Evolutionary conservation across 2,113 vertebrate genomes (phyloP).

Genomic region (Nibea albiflora): DNA sequence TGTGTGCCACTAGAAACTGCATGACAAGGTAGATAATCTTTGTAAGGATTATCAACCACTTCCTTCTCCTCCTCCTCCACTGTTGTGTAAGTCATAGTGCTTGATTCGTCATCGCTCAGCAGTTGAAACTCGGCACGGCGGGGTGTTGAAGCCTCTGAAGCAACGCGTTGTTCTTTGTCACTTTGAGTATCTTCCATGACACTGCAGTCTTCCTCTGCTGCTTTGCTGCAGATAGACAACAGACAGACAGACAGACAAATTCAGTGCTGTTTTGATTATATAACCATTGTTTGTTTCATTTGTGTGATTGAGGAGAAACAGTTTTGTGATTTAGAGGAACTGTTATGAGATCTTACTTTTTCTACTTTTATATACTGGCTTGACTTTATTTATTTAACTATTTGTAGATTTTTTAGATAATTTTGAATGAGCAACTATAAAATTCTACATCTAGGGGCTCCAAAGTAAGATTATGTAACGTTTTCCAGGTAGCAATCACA

Average conservation of each 20-base stretch:
- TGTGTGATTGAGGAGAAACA: background rate
- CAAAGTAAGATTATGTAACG: background rate
- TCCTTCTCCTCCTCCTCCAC: slow-evolving; percentile 8
- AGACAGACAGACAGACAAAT: background rate
- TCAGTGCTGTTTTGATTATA: background rate
- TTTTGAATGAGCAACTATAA: too few species aligned
- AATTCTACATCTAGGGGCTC: background rate
- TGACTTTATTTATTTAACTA: background rate
- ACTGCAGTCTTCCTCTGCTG: slow-evolving; percentile 3
- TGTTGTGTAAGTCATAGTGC: background rate
- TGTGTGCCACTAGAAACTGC: background rate
- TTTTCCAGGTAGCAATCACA: background rate
- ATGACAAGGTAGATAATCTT: slow-evolving; percentile 1
- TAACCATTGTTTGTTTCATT: background rate
- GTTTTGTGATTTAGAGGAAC: background rate
- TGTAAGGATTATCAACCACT: slow-evolving; percentile 6
- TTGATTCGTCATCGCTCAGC: background rate
- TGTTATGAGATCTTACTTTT: too few species aligned
- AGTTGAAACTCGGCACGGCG: background rate
- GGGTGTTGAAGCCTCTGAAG: slow-evolving; percentile 10
- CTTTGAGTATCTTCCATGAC: background rate
- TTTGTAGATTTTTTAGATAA: background rate
- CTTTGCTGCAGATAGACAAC: slow-evolving; percentile 38
- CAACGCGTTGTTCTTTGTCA: slow-evolving; percentile 10
- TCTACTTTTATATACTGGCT: background rate